Percentiles rank a stretch among this genome's conserved stretches.
Conservation (phyloP, 1,140 invertebrate genomes). For the Neuroterus valhalla region DNA sequence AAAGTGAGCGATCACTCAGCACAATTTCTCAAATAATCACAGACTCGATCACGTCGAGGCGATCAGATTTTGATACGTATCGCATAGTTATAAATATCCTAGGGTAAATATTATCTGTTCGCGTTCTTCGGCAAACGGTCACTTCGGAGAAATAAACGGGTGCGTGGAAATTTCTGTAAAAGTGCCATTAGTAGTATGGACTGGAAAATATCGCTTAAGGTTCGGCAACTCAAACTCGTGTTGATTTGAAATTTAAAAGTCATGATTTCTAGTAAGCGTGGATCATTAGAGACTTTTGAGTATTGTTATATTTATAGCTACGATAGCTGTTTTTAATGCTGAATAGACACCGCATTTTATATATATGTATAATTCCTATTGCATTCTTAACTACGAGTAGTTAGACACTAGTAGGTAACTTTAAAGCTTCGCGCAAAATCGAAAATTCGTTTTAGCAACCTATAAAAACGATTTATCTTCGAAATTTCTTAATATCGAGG, state of each 20-base stretch:
- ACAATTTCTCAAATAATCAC: constrained; percentile 20
- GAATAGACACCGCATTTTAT: constrained; percentile 21
- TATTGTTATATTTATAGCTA: constrained; percentile 28
- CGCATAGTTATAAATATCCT: constrained; percentile 21
- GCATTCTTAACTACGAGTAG: constrained; percentile 23
- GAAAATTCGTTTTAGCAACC: background rate
- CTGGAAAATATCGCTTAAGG: constrained; percentile 29
- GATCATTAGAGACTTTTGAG: constrained; percentile 21
- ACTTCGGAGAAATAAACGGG: constrained; percentile 19
- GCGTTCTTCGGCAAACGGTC: background rate
- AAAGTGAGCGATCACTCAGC: background rate
- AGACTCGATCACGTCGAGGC: background rate
- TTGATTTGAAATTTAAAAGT: constrained; percentile 28
- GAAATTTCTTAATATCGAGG: no score
- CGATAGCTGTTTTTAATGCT: constrained; percentile 18
- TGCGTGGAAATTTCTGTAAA: constrained; percentile 30
- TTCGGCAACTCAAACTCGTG: constrained; percentile 27
- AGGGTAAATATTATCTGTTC: constrained; percentile 19
- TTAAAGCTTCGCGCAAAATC: background rate
- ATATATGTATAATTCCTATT: constrained; percentile 23
- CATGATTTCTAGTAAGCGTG: constrained; percentile 29
- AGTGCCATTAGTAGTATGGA: constrained; percentile 40
- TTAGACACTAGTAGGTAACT: constrained; percentile 16
- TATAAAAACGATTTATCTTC: no score
- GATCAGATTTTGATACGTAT: constrained; percentile 22